Base-by-base conservation (phyloP, 37 sponge, comb jelly and placozoan species). In the Mnemiopsis leidyi region DNA sequence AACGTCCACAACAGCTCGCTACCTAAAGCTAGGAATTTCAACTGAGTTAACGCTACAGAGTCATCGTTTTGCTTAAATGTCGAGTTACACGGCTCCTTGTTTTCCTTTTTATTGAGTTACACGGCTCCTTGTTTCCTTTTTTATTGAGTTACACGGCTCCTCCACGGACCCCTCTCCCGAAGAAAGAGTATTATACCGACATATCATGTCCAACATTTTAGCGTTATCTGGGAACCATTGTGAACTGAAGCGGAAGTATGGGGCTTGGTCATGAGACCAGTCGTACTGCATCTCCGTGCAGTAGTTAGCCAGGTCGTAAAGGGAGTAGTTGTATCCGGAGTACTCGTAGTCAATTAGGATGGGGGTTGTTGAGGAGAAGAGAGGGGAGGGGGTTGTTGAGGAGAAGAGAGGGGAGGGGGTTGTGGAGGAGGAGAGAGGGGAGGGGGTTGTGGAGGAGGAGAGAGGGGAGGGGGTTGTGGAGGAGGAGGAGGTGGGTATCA, bases 251-350 rank as follows among this genome's bases (percentile, higher is more conserved):
- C 16, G 79, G 79, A 77, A 77, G 79, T 31, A 77, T 2, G 79
- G 79, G 16, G 79, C 35, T 32, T 13, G 20, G 33, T 26, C 32
- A 36, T 77, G 35, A 0, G 79, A 77, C 79, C 26, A 77, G 32
- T 77, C 79, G 79, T 77, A 77, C 36, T 77, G 79, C 36, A 34
- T 26, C 35, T 77, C 32, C 20, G 36, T 34, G 79, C 79, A 77
- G 36, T 77, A 77, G 79, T 77, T 77, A 36, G 79, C 79, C 0
- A 77, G 26, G 36, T 77, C 79, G 79, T 34, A 77, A 18, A 77
- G 35, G 36, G 36, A 31, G 79, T 77, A 32, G 36, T 77, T 77
- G 79, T 77, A 34, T 20, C 32, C 26, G 20, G 79, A 26, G 79
- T 77, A 77, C 36, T 77, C 79, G 18, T 32, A 77, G 36, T 77